Conservation (phyloP, 92 coral and sea anemone species). For the Porites lobata region DNA sequence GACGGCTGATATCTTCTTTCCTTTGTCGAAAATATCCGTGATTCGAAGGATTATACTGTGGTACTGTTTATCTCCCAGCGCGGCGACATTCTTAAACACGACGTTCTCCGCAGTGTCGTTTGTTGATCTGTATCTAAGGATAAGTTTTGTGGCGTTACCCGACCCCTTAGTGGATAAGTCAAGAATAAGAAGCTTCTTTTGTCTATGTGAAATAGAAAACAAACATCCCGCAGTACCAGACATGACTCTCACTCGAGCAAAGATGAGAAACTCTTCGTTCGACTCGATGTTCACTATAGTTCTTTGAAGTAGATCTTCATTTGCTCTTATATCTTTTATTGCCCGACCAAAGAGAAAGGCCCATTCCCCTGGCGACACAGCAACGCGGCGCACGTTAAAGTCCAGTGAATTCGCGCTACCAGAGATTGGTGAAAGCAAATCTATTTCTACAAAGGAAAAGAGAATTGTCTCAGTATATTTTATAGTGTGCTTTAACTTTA, state of each 20-base stretch:
- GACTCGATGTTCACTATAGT: constrained; percentile 69
- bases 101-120: constrained; percentile 62
- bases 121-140: constrained; percentile 71
- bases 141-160: constrained; percentile 50
- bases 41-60: constrained; percentile 69
- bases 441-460: constrained; percentile 54
- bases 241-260: constrained; percentile 24
- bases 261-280: constrained; percentile 63
- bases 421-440: constrained; percentile 40
- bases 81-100: constrained; percentile 51
- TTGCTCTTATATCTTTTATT: constrained; percentile 30
- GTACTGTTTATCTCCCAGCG: constrained; percentile 52
- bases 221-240: constrained; percentile 49
- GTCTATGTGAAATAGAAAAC: constrained; percentile 75
- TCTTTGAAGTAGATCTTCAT: constrained; percentile 50
- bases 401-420: constrained; percentile 14
- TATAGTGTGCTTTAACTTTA: too few species aligned
- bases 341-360: constrained; percentile 56
- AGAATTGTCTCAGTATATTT: neutral
- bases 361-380: neutral
- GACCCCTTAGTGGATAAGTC: constrained; percentile 60
- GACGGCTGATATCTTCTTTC: constrained; percentile 70
- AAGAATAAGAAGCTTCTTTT: constrained; percentile 59
- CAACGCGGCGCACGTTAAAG: constrained; percentile 37
- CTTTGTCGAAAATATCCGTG: constrained; percentile 61